Conservation (phyloP, 2,888 invertebrate species). For the Phasia obesa region DNA sequence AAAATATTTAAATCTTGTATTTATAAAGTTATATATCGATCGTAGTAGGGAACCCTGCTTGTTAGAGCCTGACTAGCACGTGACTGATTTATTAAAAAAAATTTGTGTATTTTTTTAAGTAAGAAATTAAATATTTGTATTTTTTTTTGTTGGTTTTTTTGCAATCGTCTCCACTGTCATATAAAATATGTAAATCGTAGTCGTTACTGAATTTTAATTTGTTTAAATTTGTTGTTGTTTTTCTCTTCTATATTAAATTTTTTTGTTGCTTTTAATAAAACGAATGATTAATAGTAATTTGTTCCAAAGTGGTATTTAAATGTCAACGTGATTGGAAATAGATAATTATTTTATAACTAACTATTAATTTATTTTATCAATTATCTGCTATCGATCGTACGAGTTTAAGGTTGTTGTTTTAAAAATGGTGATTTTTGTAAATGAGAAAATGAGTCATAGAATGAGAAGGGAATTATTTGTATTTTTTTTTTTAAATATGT, state of each 20-base stretch:
- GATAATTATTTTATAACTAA: background rate
- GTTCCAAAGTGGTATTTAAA: constrained; percentile 26
- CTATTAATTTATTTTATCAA: constrained; percentile 10
- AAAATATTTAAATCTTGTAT: too few relatives aligned
- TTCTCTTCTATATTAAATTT: background rate
- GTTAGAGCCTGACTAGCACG: too few relatives aligned
- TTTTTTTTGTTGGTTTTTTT: background rate
- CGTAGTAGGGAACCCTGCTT: too few relatives aligned
- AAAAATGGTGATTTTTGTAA: too few relatives aligned
- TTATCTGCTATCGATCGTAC: background rate
- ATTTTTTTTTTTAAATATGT: too few relatives aligned
- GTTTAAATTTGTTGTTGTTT: constrained; percentile 21
- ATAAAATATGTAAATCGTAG: constrained; percentile 33
- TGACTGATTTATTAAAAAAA: too few relatives aligned
- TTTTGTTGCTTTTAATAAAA: constrained; percentile 32
- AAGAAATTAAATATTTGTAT: background rate
- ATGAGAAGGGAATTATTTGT: too few relatives aligned
- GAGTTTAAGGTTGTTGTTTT: too few relatives aligned
- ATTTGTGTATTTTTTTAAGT: background rate
- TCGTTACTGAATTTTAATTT: constrained; percentile 35
- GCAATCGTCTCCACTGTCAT: constrained; percentile 2
- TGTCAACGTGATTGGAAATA: too few relatives aligned
- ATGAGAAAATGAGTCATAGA: too few relatives aligned
- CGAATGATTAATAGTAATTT: constrained; percentile 46
- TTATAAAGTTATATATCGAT: too few relatives aligned